These are phyloP conservation scores for Cordilura impudica DNA, from an alignment of 2,888 invertebrate genomes.

Conservation along the genomic window DNA sequence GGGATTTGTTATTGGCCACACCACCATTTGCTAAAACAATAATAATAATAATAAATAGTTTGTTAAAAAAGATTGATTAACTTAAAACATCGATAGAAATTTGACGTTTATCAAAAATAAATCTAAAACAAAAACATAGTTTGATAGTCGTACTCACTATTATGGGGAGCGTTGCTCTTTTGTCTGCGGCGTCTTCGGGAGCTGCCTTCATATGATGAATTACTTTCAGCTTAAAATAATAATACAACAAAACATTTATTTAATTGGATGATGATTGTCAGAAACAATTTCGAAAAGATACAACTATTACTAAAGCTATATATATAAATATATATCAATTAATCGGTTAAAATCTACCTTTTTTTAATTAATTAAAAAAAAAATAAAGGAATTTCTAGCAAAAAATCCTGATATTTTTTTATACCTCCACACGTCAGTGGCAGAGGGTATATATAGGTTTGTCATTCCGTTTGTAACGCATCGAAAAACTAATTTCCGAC, in stretches of 20 bases:
- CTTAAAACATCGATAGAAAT: background rate
- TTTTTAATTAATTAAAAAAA: too few relatives aligned
- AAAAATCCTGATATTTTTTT: too few relatives aligned
- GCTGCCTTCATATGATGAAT: conserved; percentile 77
- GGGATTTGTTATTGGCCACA: conserved; percentile 75
- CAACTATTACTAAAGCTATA: too few relatives aligned
- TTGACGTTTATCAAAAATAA: background rate
- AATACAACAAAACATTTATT: conserved; percentile 8
- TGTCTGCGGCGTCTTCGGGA: conserved; percentile 76
- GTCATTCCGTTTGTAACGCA: too few relatives aligned
- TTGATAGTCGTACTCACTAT: conserved; percentile 75
- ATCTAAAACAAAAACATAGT: conserved; percentile 6
- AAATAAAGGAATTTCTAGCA: too few relatives aligned
- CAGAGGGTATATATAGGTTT: too few relatives aligned
- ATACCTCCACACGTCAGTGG: too few relatives aligned
- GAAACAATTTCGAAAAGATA: too few relatives aligned
- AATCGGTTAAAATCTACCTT: too few relatives aligned
- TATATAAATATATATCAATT: too few relatives aligned
- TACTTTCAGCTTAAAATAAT: conserved; percentile 74
- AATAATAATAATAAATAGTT: conserved; percentile 10
- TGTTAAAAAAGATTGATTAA: background rate
- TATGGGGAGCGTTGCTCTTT: conserved; percentile 75
- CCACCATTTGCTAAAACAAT: conserved; percentile 74
- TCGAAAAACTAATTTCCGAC: too few relatives aligned
- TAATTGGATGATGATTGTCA: background rate